phyloP scores from a whole-genome alignment of 2,888 invertebrate genomes.

The Tachina lurida region DNA sequence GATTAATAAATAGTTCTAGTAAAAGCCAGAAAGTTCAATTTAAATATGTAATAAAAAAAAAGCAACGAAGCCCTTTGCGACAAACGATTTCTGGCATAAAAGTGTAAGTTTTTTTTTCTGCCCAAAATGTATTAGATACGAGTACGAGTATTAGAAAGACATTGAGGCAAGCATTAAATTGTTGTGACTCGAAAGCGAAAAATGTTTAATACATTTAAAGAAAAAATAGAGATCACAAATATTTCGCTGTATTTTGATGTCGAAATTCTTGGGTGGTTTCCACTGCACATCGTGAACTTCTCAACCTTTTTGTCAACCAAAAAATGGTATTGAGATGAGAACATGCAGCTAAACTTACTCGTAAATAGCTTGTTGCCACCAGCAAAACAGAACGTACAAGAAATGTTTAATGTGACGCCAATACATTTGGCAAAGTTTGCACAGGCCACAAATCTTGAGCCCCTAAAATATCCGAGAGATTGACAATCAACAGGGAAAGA shows the following conservation, averaged over 20 bases:
- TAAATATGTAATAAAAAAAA: neutral
- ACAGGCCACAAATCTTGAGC: constrained; percentile 35
- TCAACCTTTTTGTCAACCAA: constrained; percentile 57
- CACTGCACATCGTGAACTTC: constrained; percentile 45
- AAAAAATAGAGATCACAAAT: neutral
- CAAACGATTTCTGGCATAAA: neutral
- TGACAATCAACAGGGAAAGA: constrained; percentile 26
- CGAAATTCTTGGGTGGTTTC: constrained; percentile 66
- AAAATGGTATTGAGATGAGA: constrained; percentile 59
- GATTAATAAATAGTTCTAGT: neutral
- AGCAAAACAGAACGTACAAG: constrained; percentile 72
- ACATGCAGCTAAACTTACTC: constrained; percentile 70
- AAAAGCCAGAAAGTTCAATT: neutral
- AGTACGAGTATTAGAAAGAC: too few relatives aligned
- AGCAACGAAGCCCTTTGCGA: too few relatives aligned
- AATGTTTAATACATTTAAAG: neutral
- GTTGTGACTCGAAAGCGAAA: constrained; percentile 24
- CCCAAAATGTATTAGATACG: neutral
- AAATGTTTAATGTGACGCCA: constrained; percentile 78
- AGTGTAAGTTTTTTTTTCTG: neutral
- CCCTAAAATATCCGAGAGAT: neutral
- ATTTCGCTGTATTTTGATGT: constrained; percentile 13
- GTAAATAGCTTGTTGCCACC: constrained; percentile 80
- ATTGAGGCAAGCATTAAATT: too few relatives aligned
- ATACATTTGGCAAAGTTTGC: constrained; percentile 60